phyloP scores from a whole-genome alignment of 2,797 vertebrate species.

The Halcyon chelicuti region DNA sequence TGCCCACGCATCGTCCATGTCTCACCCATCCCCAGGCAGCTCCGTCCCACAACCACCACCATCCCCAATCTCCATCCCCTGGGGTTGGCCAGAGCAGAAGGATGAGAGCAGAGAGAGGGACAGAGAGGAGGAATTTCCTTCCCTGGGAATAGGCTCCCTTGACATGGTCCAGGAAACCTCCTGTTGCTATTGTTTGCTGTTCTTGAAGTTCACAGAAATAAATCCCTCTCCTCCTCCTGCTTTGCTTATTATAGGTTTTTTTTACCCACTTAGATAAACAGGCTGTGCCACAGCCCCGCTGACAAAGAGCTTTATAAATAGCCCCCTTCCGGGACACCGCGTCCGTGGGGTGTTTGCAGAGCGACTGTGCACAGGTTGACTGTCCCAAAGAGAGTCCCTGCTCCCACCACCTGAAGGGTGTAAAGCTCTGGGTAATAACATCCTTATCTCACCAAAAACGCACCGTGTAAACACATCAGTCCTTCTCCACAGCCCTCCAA shows the following conservation, averaged over 20 bases:
- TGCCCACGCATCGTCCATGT: not conserved
- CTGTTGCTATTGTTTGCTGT: slow-evolving; percentile 62
- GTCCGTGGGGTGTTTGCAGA: accelerated
- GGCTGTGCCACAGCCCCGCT: accelerated
- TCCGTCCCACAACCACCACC: not conserved
- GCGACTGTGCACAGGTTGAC: not conserved
- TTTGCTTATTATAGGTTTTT: not conserved
- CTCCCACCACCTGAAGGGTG: not conserved
- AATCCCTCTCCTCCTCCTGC: not conserved
- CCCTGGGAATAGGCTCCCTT: not conserved
- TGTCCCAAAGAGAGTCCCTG: not conserved
- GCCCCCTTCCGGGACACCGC: accelerated
- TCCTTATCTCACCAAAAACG: not conserved
- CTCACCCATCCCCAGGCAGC: not conserved
- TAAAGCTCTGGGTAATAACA: not conserved
- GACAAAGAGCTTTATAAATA: slow-evolving; percentile 41
- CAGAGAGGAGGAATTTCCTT: slow-evolving; percentile 16
- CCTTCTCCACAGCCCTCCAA: not conserved
- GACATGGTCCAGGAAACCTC: slow-evolving; percentile 48
- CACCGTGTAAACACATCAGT: not conserved
- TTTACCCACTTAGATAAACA: not conserved
- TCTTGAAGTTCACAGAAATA: not conserved
- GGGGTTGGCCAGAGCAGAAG: not conserved
- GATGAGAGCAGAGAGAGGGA: not conserved
- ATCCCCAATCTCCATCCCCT: not conserved